Conservation (phyloP, 1,140 invertebrate species). For the Dinoponera quadriceps region DNA sequence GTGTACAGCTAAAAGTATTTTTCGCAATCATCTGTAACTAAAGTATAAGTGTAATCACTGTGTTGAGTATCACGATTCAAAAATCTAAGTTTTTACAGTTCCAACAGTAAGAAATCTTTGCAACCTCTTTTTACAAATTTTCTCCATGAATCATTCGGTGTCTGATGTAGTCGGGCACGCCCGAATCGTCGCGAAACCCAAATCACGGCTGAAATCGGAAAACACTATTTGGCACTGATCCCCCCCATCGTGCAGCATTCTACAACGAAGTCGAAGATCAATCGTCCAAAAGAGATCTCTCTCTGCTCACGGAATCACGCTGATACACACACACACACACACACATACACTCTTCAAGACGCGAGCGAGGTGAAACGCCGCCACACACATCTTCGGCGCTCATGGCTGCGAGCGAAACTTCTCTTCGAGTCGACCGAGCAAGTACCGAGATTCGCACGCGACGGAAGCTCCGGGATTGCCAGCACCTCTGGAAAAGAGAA, state of each 20-base stretch:
- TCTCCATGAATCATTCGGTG: neutral
- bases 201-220: neutral
- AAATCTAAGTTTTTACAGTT: neutral
- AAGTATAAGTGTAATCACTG: neutral
- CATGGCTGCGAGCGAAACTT: neutral
- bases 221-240: slow-evolving; percentile 33
- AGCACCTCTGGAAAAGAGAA: slow-evolving; percentile 27
- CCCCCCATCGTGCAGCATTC: neutral
- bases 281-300: too few relatives aligned
- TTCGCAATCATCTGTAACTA: neutral
- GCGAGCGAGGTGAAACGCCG: neutral
- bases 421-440: slow-evolving; percentile 9
- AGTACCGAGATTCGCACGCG: neutral
- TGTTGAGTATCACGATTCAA: slow-evolving; percentile 5
- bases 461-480: neutral
- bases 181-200: neutral
- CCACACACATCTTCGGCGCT: neutral
- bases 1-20: neutral
- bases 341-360: neutral
- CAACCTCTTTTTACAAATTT: slow-evolving; percentile 5
- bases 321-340: too few relatives aligned
- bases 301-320: too few relatives aligned
- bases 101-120: slow-evolving; percentile 10
- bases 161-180: neutral
- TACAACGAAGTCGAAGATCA: neutral